phyloP scores from a whole-genome alignment of 2,888 invertebrate species.

The Ceramica pisi region DNA sequence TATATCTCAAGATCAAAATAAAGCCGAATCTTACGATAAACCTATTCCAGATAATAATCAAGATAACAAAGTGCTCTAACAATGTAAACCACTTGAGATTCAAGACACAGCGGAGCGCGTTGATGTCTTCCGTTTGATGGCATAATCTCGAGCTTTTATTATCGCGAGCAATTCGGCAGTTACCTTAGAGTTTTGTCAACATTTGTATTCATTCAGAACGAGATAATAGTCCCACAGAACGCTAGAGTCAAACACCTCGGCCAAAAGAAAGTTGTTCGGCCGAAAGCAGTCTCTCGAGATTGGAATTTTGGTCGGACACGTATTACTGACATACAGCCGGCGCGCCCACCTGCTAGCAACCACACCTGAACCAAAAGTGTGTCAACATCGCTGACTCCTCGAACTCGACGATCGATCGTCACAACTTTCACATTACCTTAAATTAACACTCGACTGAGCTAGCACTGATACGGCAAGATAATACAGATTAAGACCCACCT shows the following conservation, averaged over 20 bases:
- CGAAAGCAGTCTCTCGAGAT: slow-evolving; percentile 87
- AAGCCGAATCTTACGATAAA: slow-evolving; percentile 32
- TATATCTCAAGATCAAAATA: slow-evolving; percentile 2
- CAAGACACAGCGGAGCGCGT: slow-evolving; percentile 79
- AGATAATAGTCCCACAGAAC: slow-evolving; percentile 42
- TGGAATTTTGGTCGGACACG: slow-evolving; percentile 88
- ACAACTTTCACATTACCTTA: slow-evolving; percentile 90
- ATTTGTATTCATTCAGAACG: slow-evolving; percentile 40
- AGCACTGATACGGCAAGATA: slow-evolving; percentile 74
- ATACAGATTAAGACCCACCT: slow-evolving; percentile 79
- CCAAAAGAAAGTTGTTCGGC: slow-evolving; percentile 87
- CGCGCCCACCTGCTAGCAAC: slow-evolving; percentile 88
- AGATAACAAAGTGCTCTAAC: slow-evolving; percentile 50
- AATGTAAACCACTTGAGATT: slow-evolving; percentile 52
- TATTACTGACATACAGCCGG: slow-evolving; percentile 82
- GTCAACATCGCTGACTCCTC: slow-evolving; percentile 87
- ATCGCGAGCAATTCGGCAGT: slow-evolving; percentile 47
- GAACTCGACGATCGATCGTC: slow-evolving; percentile 85
- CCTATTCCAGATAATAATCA: slow-evolving; percentile 31
- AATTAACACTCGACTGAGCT: slow-evolving; percentile 83
- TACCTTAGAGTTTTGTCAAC: slow-evolving; percentile 38
- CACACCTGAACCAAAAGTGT: slow-evolving; percentile 90
- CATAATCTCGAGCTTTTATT: slow-evolving; percentile 72
- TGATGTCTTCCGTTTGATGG: slow-evolving; percentile 86
- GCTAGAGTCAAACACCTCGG: slow-evolving; percentile 64